Base-by-base conservation (phyloP, 92 coral and sea anemone genomes). In the Virgularia gustaviana region DNA sequence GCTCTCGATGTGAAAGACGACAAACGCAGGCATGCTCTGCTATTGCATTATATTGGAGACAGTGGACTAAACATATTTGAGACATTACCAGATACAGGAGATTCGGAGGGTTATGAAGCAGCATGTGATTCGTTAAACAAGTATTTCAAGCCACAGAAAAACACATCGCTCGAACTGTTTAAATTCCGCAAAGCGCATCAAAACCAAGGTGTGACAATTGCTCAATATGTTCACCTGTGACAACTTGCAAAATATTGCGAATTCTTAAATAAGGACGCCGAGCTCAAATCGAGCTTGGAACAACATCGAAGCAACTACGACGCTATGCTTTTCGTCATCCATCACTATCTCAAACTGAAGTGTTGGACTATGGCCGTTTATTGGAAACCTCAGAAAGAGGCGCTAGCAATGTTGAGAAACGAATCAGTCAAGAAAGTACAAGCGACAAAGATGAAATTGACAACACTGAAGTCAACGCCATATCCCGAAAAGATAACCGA, bases 21-120 rank as follows among this genome's bases (percentile, higher is more conserved):
- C 15, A 38, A 36, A 20, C 36, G 70, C 12, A 36, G 39, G 27
- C 29, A 51, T 13, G 70, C 49, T n/a, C 42, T 63, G 9, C 49
- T 63, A 8, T 13, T 63, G 27, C 70, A 63, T 27, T 63, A 63
- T 33, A 36, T 63, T 11, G 52, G 70, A 4, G 70, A 63, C 19
- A n/a, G 29, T 9, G 39, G 49, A 11, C 8, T 36, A 8, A 38
- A 63, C 24, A 63, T 63, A 20, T 63, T 63, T 36, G 67, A 63
- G 39, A 63, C 70, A 5, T 34, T 63, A 0, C 70, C 51, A 63
- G 67, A 60, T 7, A 30, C 39, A 38, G 49, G 30, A 36, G 24
- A 23, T 1, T 13, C 29, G 10, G 70, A 63, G 4, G 70, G 39
- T 63, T 38, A 35, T 20, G 49, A 63, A 6, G 10, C 32, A 19